Evolutionary conservation across 2,797 vertebrate genomes (phyloP), one percentile per base, ranked within the genome.

Genomic region (Crocodylus rhombifer): DNA sequence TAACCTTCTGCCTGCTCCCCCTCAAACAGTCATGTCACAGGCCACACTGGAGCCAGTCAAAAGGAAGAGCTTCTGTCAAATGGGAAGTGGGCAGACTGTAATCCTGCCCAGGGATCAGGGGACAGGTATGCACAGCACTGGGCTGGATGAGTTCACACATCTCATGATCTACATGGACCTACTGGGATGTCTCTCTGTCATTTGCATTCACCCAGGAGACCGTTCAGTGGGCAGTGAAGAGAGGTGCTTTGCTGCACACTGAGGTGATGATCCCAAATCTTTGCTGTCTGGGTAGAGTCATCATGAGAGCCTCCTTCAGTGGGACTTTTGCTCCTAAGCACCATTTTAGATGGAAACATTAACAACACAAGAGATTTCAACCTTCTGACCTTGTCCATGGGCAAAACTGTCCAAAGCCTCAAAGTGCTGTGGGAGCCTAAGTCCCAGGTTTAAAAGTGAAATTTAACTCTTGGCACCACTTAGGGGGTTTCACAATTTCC

Each of bases 401-500:
- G 82, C 21, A 15, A 94, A 75, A 73, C 51, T 73, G 42, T 51
- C 69, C 42, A 73, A 73, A 51, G 21, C 36, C 42, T 51, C 42
- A 51, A 51, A 51, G 42, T 51, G 51, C 69, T 42, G 42, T 25
- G 42, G 3, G 84, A 93, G 91, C 93, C 90, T 93, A 92, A 89
- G 85, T 80, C 77, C 85, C 89, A 85, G 80, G 95, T 95, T 95
- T 92, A 77, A 92, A 91, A 94, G 81, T 51, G 90, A 86, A 94
- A 84, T 89, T 90, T 81, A 90, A 90, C 94, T 95, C 92, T 88
- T 75, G 94, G 88, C 89, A 89, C 93, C 91, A 91, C 42, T 51
- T 51, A 51, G 42, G 42, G 10, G 42, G 42, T 94, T 95, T 96
- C 95, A 97, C 91, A 96, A 92, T 92, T 96, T 93, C 91, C 93